Percentiles rank a stretch among this genome's conserved stretches.
phyloP scores from a whole-genome alignment of 2,113 vertebrate species.

The Salminus brasiliensis region DNA sequence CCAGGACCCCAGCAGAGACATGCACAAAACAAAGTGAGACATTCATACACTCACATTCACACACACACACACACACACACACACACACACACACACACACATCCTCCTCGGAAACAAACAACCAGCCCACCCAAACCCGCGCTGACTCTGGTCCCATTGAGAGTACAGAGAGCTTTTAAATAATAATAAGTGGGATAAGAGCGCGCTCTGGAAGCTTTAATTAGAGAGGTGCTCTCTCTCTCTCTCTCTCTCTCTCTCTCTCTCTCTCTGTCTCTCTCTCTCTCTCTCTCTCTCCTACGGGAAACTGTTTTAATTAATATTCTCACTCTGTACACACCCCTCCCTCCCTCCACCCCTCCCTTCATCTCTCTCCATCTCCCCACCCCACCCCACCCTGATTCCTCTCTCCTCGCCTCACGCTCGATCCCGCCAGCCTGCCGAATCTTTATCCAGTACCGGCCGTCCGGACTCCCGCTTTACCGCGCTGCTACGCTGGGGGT shows the following conservation, averaged over 20 bases:
- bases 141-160: constrained; percentile 39
- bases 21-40: constrained; percentile 41
- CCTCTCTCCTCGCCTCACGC: neutral
- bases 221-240: constrained; percentile 62
- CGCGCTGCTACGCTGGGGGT: neutral
- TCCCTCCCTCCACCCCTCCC: constrained; percentile 15
- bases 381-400: neutral
- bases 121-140: constrained; percentile 1
- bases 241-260: too few relatives aligned
- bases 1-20: constrained; percentile 13
- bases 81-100: constrained; percentile 8
- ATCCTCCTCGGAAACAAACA: constrained; percentile 34
- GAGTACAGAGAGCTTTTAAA: constrained; percentile 58
- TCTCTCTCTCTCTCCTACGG: constrained; percentile 64
- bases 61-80: constrained; percentile 13
- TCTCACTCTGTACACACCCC: constrained; percentile 47
- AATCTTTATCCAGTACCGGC: neutral
- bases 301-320: constrained; percentile 74
- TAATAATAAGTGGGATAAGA: constrained; percentile 70
- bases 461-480: neutral
- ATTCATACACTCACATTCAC: neutral
- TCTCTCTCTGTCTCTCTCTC: constrained; percentile 58
- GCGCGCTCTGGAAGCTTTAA: constrained; percentile 70
- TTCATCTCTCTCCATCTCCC: neutral
- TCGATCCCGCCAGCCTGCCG: neutral